phyloP scores from a whole-genome alignment of 2,888 invertebrate species.

The Ptychoptera contaminata region DNA sequence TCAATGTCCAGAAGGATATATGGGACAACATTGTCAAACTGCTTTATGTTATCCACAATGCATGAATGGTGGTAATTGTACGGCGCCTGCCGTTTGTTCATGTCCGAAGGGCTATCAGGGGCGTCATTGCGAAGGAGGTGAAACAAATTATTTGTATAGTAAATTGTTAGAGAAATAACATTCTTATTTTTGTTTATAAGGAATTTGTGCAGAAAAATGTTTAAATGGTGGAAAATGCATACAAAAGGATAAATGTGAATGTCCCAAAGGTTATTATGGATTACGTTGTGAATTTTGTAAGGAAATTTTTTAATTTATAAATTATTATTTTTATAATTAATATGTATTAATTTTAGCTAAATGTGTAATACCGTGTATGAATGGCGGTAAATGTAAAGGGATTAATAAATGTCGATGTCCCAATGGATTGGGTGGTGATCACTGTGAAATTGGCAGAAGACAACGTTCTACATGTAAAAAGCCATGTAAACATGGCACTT shows the following conservation, averaged over 20 bases:
- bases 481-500: constrained; percentile 63
- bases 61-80: constrained; percentile 84
- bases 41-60: constrained; percentile 86
- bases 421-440: constrained; percentile 68
- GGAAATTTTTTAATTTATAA: constrained; percentile 22
- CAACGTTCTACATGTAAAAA: constrained; percentile 56
- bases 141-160: constrained; percentile 12
- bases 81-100: constrained; percentile 74
- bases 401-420: constrained; percentile 82
- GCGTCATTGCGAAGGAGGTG: constrained; percentile 79
- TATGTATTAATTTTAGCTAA: constrained; percentile 41
- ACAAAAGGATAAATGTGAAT: constrained; percentile 86
- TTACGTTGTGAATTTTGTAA: constrained; percentile 81
- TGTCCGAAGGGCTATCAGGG: constrained; percentile 86
- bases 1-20: constrained; percentile 78
- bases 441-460: constrained; percentile 76
- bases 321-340: not conserved
- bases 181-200: too few species aligned
- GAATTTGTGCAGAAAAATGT: constrained; percentile 82
- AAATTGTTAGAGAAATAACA: too few species aligned
- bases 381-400: constrained; percentile 79
- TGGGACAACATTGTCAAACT: constrained; percentile 79
- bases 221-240: constrained; percentile 88
- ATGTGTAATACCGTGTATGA: constrained; percentile 79
- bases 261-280: constrained; percentile 82